A percentile compares a stretch with the other conserved stretches of the same genome.
phyloP scores from a whole-genome alignment of 92 coral and sea anemone genomes.

The Micromussa lordhowensis region DNA sequence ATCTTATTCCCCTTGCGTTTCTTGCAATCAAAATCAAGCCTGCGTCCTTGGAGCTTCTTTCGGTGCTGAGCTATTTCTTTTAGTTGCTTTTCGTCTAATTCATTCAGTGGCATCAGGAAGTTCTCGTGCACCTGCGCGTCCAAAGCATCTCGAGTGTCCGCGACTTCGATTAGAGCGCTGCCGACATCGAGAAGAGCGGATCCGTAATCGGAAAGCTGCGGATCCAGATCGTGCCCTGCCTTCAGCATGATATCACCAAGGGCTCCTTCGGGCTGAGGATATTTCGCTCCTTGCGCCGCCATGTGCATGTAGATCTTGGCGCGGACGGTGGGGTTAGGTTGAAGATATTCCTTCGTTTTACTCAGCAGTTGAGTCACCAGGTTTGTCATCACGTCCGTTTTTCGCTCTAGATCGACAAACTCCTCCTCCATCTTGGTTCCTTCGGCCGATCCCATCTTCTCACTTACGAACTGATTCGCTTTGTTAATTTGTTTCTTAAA shows the following conservation, averaged over 20 bases:
- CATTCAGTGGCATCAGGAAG: conserved; percentile 75
- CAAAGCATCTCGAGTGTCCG: conserved; percentile 74
- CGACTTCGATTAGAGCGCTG: conserved; percentile 79
- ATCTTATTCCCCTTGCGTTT: conserved; percentile 81
- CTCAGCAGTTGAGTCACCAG: conserved; percentile 73
- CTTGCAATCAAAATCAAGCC: conserved; percentile 89
- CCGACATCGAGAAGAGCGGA: conserved; percentile 87
- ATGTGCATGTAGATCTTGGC: conserved; percentile 89
- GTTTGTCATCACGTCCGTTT: conserved; percentile 79
- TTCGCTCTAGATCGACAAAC: conserved; percentile 79
- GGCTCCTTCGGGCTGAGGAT: conserved; percentile 86
- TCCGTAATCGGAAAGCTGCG: conserved; percentile 78
- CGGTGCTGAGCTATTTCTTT: conserved; percentile 80
- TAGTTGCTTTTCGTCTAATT: conserved; percentile 73
- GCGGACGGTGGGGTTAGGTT: conserved; percentile 80
- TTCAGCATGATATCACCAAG: conserved; percentile 84
- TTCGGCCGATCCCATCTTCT: conserved; percentile 92
- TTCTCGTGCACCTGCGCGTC: conserved; percentile 78
- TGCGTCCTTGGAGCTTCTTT: conserved; percentile 84
- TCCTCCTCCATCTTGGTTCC: conserved; percentile 91
- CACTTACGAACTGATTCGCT: conserved; percentile 94
- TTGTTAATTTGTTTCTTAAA: conserved; percentile 91
- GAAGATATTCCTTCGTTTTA: conserved; percentile 86
- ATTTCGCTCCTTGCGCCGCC: conserved; percentile 67
- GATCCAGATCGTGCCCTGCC: conserved; percentile 86